Base-by-base conservation (phyloP, 2,888 invertebrate species). In the Petrophora chlorosata region DNA sequence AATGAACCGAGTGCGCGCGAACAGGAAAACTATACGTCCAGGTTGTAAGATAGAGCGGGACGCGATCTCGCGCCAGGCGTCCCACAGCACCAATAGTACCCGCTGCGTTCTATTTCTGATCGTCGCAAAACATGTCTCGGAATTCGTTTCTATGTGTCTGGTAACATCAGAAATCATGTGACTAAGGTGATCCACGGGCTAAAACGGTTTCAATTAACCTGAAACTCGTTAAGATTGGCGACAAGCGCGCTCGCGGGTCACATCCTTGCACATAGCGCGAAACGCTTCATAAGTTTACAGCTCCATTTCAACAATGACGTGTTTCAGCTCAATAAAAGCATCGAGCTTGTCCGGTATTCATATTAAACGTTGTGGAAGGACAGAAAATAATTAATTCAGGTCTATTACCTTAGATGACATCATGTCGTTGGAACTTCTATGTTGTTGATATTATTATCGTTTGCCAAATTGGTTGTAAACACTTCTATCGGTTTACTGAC, bases 111-210 rank as follows among this genome's bases (percentile, higher is more conserved):
- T 89, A 89, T 89, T 89, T 88, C 78, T 79, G 86, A 74, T 63
- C 87, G 87, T 87, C 88, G 88, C 87, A 77, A 80, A 86, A 86
- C 86, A 87, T 88, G 89, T 89, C 89, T 89, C 89, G 89, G 87
- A 87, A 88, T 88, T 85, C 85, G 84, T 84, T 88, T 85, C 85
- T 85, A 80, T 80, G 81, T 85, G 86, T 89, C 88, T 87, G 84
- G 82, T 79, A 85, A 82, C 80, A 86, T 85, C 76, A 84, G 76
- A 79, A 85, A 85, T 86, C 85, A 87, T 85, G 88, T 88, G 88
- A 88, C 86, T 88, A 86, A 89, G 85, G 82, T 44, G 34, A 80
- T 79, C 71, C 63, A 64, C 52, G 64, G 67, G 67, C 65, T 72
- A 69, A 72, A 74, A 76, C 57, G 56, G 65, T 69, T 57, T 56